phyloP scores from a whole-genome alignment of 1,140 invertebrate genomes.

The Gyrodactylus bullatarudis region DNA sequence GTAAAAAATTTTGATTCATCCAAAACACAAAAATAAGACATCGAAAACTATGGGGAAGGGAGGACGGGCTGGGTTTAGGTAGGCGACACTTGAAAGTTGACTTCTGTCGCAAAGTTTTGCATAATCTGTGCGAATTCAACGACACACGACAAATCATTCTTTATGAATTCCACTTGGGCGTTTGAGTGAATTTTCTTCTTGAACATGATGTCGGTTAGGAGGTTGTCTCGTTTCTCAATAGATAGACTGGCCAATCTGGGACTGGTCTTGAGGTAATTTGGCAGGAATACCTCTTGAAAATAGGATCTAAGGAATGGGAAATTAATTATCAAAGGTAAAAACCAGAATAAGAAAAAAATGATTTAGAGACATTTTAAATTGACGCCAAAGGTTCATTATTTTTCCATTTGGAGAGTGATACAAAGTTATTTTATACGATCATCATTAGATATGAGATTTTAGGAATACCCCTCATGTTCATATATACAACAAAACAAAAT shows the following conservation, averaged over 20 bases:
- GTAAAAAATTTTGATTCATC: too few relatives aligned
- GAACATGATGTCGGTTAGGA: neutral
- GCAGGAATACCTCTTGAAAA: neutral
- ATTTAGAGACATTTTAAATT: too few relatives aligned
- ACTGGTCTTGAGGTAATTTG: neutral
- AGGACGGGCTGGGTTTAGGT: neutral
- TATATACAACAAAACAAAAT: too few relatives aligned
- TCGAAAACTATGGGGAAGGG: too few relatives aligned
- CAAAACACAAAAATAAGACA: too few relatives aligned
- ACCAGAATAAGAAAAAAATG: too few relatives aligned
- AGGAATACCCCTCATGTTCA: too few relatives aligned
- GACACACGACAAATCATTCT: neutral
- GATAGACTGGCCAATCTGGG: neutral
- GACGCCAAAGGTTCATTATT: too few relatives aligned
- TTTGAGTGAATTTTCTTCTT: neutral
- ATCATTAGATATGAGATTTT: too few relatives aligned
- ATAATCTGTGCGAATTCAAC: neutral
- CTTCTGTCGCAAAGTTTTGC: neutral
- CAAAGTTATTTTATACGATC: too few relatives aligned
- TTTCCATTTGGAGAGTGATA: too few relatives aligned
- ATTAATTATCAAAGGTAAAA: too few relatives aligned
- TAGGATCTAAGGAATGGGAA: neutral
- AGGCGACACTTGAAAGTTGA: neutral
- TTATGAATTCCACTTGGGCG: neutral
- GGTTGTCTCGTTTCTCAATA: neutral